Base-by-base conservation (phyloP, 2,797 vertebrate genomes). In the Margarornis squamiger region DNA sequence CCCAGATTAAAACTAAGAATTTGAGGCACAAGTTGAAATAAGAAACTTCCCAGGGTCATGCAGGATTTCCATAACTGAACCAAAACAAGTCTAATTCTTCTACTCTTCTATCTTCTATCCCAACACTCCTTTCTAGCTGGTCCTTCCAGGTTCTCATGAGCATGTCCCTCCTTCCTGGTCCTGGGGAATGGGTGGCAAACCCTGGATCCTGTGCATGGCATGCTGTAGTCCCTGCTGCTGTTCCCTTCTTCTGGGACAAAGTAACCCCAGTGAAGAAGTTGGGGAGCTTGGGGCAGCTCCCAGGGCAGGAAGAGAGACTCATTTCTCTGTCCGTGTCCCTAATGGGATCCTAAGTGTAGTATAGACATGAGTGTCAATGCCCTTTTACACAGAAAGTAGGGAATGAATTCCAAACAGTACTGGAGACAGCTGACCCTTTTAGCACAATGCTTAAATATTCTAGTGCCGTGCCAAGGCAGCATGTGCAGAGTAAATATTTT, bases 401-500 rank as follows among this genome's bases (percentile, higher is more conserved):
- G 97, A 97, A 97, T 93, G 96, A 98, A 98, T 97, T 97, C 97
- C 98, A 98, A 98, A 97, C 97, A 97, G 96, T 96, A 72, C 97
- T 98, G 97, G 97, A 97, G 97, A 97, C 97, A 98, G 97, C 97
- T 98, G 98, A 98, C 98, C 98, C 98, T 97, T 98, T 98, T 98
- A 98, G 98, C 96, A 97, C 97, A 97, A 97, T 94, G 97, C 98
- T 98, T 98, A 98, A 98, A 98, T 98, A 98, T 98, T 98, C 98
- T 95, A 97, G 96, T 91, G 96, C 97, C 51, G 97, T 98, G 98
- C 98, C 98, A 99, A 98, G 98, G 98, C 98, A 98, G 98, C 99
- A 99, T 99, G 99, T 99, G 99, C 98, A 98, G 98, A 99, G 99
- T 99, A 99, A 99, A 99, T 99, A 99, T 99, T 99, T 99, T 99